Conservation (phyloP, 2,888 invertebrate genomes). For the Chymomyza fuscimana region DNA sequence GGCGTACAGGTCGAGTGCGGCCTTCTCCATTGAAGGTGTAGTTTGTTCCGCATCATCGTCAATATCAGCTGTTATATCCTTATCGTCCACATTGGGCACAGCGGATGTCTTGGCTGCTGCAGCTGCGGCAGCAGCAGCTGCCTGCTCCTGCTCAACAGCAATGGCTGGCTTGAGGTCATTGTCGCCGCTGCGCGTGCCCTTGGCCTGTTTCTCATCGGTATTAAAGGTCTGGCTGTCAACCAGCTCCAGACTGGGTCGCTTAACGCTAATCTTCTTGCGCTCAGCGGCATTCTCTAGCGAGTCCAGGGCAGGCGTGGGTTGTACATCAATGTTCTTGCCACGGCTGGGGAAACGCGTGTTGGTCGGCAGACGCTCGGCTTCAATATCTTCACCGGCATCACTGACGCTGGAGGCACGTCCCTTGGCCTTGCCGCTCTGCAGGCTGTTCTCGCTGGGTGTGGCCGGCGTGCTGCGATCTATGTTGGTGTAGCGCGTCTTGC, state of each 20-base stretch:
- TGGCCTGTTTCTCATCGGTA: conserved; percentile 81
- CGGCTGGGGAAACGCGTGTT: conserved; percentile 92
- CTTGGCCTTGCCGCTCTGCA: conserved; percentile 83
- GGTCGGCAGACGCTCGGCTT: conserved; percentile 84
- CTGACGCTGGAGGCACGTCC: conserved; percentile 75
- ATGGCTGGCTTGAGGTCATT: conserved; percentile 72
- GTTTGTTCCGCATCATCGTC: conserved; percentile 72
- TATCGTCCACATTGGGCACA: conserved; percentile 37
- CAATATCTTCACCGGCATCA: conserved; percentile 63
- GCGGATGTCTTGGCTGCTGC: conserved; percentile 48
- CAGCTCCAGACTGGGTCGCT: conserved; percentile 88
- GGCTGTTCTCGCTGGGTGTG: conserved; percentile 83
- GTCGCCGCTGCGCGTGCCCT: conserved; percentile 76
- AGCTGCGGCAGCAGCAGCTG: conserved; percentile 60
- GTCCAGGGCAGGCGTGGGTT: conserved; percentile 82
- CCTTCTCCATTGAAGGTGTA: conserved; percentile 89
- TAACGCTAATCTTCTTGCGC: conserved; percentile 79
- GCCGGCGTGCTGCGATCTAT: conserved; percentile 79
- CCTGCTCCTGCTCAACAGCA: conserved; percentile 70
- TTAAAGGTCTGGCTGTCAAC: conserved; percentile 92
- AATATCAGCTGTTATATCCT: conserved; percentile 41
- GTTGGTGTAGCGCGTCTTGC: conserved; percentile 80
- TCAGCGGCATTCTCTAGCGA: conserved; percentile 82
- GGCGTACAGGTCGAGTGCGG: conserved; percentile 90
- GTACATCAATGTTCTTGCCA: conserved; percentile 80